Evolutionary conservation across 2,113 vertebrate genomes (phyloP).

Genomic region (Gasterosteus aculeatus): DNA sequence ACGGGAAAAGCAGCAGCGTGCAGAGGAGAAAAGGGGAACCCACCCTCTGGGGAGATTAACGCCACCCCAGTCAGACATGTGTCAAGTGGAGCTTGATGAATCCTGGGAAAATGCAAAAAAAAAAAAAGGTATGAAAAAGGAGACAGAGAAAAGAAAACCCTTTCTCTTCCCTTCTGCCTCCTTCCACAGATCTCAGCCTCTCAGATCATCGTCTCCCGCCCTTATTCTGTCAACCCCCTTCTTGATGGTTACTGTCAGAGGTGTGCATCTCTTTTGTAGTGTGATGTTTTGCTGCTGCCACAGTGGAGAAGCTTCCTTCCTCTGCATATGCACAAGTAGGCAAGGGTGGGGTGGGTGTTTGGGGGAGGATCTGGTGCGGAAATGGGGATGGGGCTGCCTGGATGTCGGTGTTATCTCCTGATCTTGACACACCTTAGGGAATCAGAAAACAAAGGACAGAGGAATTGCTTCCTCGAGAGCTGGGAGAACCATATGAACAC

Average conservation of each 20-base stretch:
- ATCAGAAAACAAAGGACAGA: constrained; percentile 70
- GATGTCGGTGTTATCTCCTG: constrained; percentile 64
- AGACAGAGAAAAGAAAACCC: constrained; percentile 73
- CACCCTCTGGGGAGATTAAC: constrained; percentile 81
- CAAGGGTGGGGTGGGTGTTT: constrained; percentile 37
- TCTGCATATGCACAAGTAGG: constrained; percentile 84
- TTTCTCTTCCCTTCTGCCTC: constrained; percentile 73
- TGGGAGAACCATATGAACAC: constrained; percentile 39
- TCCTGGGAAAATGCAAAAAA: constrained; percentile 62
- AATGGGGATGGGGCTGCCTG: constrained; percentile 4
- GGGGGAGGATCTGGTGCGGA: constrained; percentile 21
- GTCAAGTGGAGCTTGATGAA: constrained; percentile 84
- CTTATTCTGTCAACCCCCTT: constrained; percentile 86
- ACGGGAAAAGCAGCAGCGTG: constrained; percentile 70
- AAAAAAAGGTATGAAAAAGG: constrained; percentile 63
- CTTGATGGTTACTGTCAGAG: constrained; percentile 84
- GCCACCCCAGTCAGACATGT: constrained; percentile 79
- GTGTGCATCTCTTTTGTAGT: constrained; percentile 82
- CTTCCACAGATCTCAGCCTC: constrained; percentile 76
- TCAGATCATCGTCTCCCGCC: constrained; percentile 84
- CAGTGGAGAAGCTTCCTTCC: constrained; percentile 75
- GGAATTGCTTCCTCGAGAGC: constrained; percentile 43
- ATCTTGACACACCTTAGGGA: constrained; percentile 76
- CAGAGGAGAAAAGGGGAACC: constrained; percentile 67
- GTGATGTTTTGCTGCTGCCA: constrained; percentile 77